These are phyloP conservation scores for Halcyon senegalensis DNA, from an alignment of 2,113 vertebrate genomes.

Conservation along the genomic window DNA sequence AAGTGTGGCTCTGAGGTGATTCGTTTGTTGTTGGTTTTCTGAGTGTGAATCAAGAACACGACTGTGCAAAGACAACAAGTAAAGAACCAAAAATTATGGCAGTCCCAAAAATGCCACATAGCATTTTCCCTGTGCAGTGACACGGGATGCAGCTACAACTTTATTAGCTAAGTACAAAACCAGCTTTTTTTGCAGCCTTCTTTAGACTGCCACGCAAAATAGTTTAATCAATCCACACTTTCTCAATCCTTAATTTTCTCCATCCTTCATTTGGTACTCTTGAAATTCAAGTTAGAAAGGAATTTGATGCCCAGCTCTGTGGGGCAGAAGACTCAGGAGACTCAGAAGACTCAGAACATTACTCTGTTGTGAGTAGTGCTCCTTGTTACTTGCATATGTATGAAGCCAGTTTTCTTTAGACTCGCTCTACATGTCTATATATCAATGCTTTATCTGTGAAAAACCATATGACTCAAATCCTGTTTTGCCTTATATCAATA, in stretches of 20 bases:
- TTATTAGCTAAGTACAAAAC: background rate
- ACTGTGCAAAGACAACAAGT: background rate
- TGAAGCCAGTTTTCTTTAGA: slow-evolving; percentile 13
- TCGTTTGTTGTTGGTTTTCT: background rate
- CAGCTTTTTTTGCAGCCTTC: background rate
- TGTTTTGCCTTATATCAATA: slow-evolving; percentile 26
- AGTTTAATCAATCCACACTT: background rate
- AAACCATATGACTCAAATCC: background rate
- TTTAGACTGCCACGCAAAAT: background rate
- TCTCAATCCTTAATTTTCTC: background rate
- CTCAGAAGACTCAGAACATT: no score
- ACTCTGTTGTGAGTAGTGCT: background rate
- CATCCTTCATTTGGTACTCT: background rate
- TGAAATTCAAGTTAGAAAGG: background rate
- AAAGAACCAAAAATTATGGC: background rate
- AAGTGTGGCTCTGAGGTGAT: background rate
- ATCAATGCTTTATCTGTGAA: slow-evolving; percentile 39
- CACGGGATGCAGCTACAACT: background rate
- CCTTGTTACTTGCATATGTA: background rate
- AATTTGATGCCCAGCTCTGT: background rate
- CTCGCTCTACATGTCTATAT: background rate
- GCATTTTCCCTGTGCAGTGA: background rate
- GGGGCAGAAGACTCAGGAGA: background rate
- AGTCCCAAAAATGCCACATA: background rate
- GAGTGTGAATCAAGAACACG: background rate